phyloP scores from a whole-genome alignment of 2,113 vertebrate genomes.

The Caranx melampygus region DNA sequence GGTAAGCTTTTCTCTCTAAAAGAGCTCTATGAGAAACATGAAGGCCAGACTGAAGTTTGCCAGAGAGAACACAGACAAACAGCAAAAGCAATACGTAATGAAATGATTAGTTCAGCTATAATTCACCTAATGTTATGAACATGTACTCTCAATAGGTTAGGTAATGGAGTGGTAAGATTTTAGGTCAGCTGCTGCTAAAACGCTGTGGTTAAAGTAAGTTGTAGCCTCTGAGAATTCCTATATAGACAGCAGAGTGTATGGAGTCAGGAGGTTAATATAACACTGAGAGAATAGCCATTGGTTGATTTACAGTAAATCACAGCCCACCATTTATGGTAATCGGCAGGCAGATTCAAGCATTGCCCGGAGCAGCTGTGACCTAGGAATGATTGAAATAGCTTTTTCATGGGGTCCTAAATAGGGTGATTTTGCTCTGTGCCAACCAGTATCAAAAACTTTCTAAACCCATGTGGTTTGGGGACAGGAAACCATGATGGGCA shows the following conservation, averaged over 20 bases:
- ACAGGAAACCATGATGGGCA: neutral
- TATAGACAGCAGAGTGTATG: conserved; percentile 26
- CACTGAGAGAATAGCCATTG: conserved; percentile 7
- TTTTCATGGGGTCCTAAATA: conserved; percentile 24
- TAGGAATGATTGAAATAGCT: conserved; percentile 45
- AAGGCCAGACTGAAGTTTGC: too few relatives aligned
- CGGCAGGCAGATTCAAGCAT: conserved; percentile 41
- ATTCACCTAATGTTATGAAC: conserved; percentile 47
- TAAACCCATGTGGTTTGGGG: neutral
- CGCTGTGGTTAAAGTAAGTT: conserved; percentile 66
- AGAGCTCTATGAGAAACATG: too few relatives aligned
- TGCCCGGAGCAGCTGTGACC: conserved; percentile 22
- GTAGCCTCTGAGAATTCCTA: conserved; percentile 48
- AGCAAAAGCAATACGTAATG: neutral
- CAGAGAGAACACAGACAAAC: neutral
- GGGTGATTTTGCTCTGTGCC: conserved; percentile 12
- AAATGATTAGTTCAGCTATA: conserved; percentile 19
- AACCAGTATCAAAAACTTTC: conserved; percentile 23
- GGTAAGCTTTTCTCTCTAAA: too few relatives aligned
- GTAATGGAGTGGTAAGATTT: conserved; percentile 40
- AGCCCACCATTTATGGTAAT: conserved; percentile 55
- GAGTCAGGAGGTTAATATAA: conserved; percentile 57
- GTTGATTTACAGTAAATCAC: conserved; percentile 60
- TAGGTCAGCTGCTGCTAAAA: conserved; percentile 53
- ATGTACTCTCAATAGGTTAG: conserved; percentile 28